Conservation (phyloP, 53 echinoderm and acorn worm genomes). For the Crossaster papposus region DNA sequence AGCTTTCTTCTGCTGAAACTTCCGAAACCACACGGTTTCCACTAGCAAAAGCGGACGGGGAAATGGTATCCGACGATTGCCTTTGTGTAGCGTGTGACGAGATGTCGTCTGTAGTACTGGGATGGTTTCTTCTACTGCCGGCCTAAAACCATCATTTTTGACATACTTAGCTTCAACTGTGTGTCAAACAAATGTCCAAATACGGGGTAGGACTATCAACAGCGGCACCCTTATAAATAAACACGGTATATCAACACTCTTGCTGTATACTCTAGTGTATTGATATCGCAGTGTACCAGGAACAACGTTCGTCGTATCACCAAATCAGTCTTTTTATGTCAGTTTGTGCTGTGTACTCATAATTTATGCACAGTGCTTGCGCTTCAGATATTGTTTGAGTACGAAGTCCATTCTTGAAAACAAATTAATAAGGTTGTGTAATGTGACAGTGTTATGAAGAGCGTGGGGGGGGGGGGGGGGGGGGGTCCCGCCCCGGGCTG, state of each 20-base stretch:
- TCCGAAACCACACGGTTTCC: too few relatives aligned
- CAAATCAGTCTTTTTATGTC: not conserved
- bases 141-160: not conserved
- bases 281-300: not conserved
- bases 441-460: too few relatives aligned
- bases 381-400: not conserved
- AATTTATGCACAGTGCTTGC: constrained; percentile 11
- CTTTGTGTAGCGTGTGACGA: not conserved
- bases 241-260: not conserved
- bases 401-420: not conserved
- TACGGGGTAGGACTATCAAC: not conserved
- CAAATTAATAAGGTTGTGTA: not conserved
- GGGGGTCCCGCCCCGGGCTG: too few relatives aligned
- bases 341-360: not conserved
- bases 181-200: constrained; percentile 7
- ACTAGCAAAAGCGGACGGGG: too few relatives aligned
- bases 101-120: not conserved
- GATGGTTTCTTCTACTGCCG: not conserved
- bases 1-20: too few relatives aligned
- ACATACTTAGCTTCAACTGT: not conserved
- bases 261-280: not conserved
- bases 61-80: not conserved
- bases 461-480: too few relatives aligned
- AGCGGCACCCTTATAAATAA: constrained; percentile 1
- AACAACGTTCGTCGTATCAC: not conserved